Evolutionary conservation across 1,140 invertebrate genomes (phyloP), one percentile per base, ranked within the genome.

Genomic region (Uloborus diversus): DNA sequence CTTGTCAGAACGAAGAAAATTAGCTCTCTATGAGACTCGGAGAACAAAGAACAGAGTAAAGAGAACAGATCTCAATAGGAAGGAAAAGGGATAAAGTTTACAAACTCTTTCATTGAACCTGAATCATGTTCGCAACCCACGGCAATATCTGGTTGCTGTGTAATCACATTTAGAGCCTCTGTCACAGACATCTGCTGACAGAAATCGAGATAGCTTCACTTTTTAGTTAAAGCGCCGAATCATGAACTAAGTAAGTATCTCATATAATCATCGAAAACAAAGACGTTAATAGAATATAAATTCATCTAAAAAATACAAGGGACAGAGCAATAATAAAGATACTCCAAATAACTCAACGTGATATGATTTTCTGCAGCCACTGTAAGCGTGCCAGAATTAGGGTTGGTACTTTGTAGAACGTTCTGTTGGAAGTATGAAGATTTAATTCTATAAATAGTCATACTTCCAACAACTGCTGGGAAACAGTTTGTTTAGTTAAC

Each of bases 81-180:
- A 69, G 56, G 35, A 25, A 47, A 14, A 30, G 68, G 11, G 69
- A 61, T 13, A 42, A 73, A 61, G 53, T 73, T 73, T 61, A 28
- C 53, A 73, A 73, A 73, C 69, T 73, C 30, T 47, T 61, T 35
- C 35, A 73, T 73, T 49, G 69, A 73, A 23, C 57, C 53, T 73
- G 53, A 73, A 73, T 73, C 69, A 61, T 73, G 69, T 73, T 73
- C 59, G 27, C 66, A 56, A 56, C 28, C 47, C 56, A 56, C 28
- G 57, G 35, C 69, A 47, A 56, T 61, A 61, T 47, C 56, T 73
- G 59, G 69, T 73, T 73, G 61, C 56, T 33, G 25, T 61, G 56
- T 73, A 73, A 73, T 73, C 69, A 73, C 51, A 73, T 73, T 73
- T 59, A 33, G 49, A 30, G 59, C 53, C 61, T 59, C 27, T 25